These are phyloP conservation scores for Setophaga petechia DNA, from an alignment of 2,113 vertebrate species.

Conservation along the genomic window DNA sequence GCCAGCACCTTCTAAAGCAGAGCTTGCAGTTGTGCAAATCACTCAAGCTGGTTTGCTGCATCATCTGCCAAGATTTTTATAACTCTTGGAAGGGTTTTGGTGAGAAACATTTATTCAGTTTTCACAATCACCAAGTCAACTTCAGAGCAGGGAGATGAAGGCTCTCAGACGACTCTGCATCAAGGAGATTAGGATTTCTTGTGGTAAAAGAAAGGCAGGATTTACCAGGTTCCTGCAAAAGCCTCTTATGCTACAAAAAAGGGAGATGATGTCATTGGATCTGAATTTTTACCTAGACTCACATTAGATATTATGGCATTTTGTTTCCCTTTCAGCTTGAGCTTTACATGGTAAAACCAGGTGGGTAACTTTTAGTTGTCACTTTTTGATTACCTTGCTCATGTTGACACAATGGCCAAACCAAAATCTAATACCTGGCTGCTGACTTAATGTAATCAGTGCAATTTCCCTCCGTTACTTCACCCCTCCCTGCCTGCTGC, in stretches of 20 bases:
- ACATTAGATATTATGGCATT: rapidly evolving
- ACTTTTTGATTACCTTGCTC: neutral
- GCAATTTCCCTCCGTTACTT: neutral
- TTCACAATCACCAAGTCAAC: neutral
- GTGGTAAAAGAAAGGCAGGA: neutral
- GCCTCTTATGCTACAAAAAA: neutral
- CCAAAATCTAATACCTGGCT: neutral
- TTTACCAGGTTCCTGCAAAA: neutral
- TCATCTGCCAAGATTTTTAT: constrained; percentile 28
- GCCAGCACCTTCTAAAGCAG: neutral
- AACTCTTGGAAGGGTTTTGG: neutral
- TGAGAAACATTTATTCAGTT: neutral
- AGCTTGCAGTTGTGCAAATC: neutral
- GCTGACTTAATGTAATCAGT: neutral
- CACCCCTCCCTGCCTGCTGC: neutral
- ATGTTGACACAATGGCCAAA: neutral
- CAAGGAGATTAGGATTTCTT: neutral
- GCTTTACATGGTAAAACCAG: neutral
- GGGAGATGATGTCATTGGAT: neutral
- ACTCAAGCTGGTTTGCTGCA: neutral
- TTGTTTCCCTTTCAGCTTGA: neutral
- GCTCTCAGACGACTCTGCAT: neutral
- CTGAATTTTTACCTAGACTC: neutral
- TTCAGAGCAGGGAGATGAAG: neutral
- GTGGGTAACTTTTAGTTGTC: neutral